Percentiles rank a stretch among this genome's conserved stretches.
These are phyloP conservation scores for Clinocottus analis DNA, from an alignment of 2,113 vertebrate species.

Conservation along the genomic window DNA sequence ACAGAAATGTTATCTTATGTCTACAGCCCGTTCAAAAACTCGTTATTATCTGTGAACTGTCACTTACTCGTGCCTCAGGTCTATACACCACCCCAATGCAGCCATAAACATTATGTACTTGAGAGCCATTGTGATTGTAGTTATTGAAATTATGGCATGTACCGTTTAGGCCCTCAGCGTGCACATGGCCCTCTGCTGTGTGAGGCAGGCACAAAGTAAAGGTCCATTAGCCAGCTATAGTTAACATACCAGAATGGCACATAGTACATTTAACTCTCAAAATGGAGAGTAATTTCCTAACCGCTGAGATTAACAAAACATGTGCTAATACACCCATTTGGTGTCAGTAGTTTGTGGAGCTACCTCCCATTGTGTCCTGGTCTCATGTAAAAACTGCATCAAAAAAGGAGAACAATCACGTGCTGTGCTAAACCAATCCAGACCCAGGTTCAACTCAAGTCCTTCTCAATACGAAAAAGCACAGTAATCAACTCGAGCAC, in stretches of 20 bases:
- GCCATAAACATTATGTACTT: slow-evolving; percentile 37
- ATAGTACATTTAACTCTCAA: slow-evolving; percentile 37
- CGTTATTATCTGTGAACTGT: slow-evolving; percentile 8
- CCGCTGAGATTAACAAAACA: neutral
- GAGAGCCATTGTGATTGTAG: slow-evolving; percentile 16
- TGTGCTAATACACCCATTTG: slow-evolving; percentile 22
- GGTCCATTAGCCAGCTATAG: slow-evolving; percentile 9
- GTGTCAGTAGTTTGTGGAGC: neutral
- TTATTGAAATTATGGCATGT: slow-evolving; percentile 1
- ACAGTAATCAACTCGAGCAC: neutral
- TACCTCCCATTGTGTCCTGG: slow-evolving; percentile 17
- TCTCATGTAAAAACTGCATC: slow-evolving; percentile 10
- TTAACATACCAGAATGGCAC: slow-evolving; percentile 25
- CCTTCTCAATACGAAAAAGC: neutral
- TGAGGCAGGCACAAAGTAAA: slow-evolving; percentile 1
- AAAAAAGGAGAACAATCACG: slow-evolving; percentile 13
- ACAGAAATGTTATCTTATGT: slow-evolving; percentile 16
- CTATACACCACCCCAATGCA: slow-evolving; percentile 15
- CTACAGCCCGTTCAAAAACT: slow-evolving; percentile 26
- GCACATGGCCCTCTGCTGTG: neutral
- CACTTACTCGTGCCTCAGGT: slow-evolving; percentile 21
- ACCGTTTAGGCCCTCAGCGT: neutral
- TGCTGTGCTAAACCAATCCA: neutral
- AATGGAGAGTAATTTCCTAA: slow-evolving; percentile 37
- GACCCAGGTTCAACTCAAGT: neutral